Percentiles rank a stretch among this genome's conserved stretches.
These are phyloP conservation scores for Copidosoma aretas DNA, from an alignment of 2,888 invertebrate genomes.

Conservation along the genomic window DNA sequence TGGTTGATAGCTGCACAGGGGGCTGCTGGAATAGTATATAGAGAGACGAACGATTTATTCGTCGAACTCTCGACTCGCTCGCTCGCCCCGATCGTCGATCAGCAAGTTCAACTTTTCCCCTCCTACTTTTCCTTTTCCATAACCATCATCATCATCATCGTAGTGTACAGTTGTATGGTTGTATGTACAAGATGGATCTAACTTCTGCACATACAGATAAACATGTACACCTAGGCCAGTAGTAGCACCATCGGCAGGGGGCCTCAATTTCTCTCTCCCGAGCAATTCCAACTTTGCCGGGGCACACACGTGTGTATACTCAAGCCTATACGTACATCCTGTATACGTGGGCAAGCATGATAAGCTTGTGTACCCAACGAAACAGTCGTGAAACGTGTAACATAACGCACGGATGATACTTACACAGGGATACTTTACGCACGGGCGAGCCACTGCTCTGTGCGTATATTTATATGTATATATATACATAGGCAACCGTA, in stretches of 20 bases:
- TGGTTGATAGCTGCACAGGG: neutral
- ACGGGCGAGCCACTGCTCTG: too few species aligned
- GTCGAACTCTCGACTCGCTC: slow-evolving; percentile 4
- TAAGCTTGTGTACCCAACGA: too few species aligned
- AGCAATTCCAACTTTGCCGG: slow-evolving; percentile 60
- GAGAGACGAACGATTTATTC: slow-evolving; percentile 16
- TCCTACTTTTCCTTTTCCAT: neutral
- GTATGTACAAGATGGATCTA: slow-evolving; percentile 10
- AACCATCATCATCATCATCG: slow-evolving; percentile 16
- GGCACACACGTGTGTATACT: slow-evolving; percentile 25
- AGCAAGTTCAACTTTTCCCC: slow-evolving; percentile 41
- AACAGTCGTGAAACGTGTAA: too few species aligned
- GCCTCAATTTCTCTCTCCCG: slow-evolving; percentile 46
- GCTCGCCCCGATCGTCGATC: slow-evolving; percentile 36
- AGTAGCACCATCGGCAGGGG: slow-evolving; percentile 16
- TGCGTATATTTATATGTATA: too few species aligned
- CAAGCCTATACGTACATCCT: neutral
- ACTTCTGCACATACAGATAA: neutral
- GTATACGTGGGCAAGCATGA: too few species aligned
- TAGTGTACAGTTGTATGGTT: neutral
- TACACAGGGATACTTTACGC: too few species aligned
- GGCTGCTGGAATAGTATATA: slow-evolving; percentile 9
- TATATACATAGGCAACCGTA: too few species aligned
- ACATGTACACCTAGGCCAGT: neutral
- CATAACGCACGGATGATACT: too few species aligned